phyloP scores from a whole-genome alignment of 2,797 vertebrate species.

The Coilia nasus region DNA sequence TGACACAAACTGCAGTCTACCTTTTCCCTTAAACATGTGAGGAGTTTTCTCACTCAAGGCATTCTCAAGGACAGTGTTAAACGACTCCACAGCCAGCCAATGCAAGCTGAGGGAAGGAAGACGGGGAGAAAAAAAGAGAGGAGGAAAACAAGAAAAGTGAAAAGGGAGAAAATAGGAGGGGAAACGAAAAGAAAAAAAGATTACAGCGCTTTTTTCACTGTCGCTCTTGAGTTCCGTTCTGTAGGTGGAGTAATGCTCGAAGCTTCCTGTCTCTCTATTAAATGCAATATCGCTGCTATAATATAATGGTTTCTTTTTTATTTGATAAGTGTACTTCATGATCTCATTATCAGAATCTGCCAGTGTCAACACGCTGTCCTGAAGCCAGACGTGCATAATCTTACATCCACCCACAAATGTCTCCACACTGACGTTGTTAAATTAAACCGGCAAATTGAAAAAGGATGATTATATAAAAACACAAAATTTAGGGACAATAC shows the following conservation, averaged over 20 bases:
- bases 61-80: slow-evolving; percentile 99
- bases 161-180: too few relatives aligned
- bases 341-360: slow-evolving; percentile 40
- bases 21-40: slow-evolving; percentile 97
- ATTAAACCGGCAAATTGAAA: slow-evolving; percentile 20
- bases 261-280: slow-evolving; percentile 15
- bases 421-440: slow-evolving; percentile 16
- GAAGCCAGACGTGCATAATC: slow-evolving; percentile 43
- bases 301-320: slow-evolving; percentile 8
- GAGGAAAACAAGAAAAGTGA: not conserved
- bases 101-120: slow-evolving; percentile 59
- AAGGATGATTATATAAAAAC: slow-evolving; percentile 13
- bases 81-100: slow-evolving; percentile 89
- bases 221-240: slow-evolving; percentile 70
- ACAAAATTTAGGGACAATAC: not conserved
- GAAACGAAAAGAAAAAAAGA: slow-evolving; percentile 56
- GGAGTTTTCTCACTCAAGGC: slow-evolving; percentile 96
- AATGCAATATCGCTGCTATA: not conserved
- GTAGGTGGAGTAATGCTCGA: slow-evolving; percentile 56
- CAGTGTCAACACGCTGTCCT: slow-evolving; percentile 43
- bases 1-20: slow-evolving; percentile 95
- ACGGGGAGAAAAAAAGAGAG: slow-evolving; percentile 18
- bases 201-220: slow-evolving; percentile 74
- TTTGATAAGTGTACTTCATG: slow-evolving; percentile 31
- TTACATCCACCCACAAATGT: slow-evolving; percentile 41